These are phyloP conservation scores for Macropus fuliginosus DNA, from an alignment of 2,797 vertebrate species.

Conservation along the genomic window DNA sequence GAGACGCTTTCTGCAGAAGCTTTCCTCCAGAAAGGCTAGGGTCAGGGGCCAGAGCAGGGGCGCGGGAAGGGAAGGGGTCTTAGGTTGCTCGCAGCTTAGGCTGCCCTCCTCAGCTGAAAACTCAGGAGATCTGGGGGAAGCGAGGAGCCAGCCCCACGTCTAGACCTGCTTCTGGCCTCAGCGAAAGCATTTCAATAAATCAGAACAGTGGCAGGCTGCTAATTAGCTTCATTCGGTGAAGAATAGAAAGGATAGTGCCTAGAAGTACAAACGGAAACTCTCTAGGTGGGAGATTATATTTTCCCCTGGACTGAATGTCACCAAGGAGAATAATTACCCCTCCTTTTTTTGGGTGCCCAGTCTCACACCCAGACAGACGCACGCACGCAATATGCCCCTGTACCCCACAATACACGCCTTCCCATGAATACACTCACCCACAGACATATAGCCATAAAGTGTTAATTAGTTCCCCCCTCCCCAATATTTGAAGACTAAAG, in stretches of 20 bases:
- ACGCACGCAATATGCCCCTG: conserved; percentile 2
- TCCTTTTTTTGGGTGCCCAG: neutral
- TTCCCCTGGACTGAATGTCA: neutral
- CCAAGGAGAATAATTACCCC: neutral
- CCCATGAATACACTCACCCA: neutral
- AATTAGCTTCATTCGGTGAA: conserved; percentile 72
- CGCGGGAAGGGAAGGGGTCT: neutral
- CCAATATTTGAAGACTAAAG: conserved; percentile 30
- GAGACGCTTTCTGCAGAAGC: neutral
- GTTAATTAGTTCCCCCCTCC: conserved; percentile 54
- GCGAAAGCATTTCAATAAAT: conserved; percentile 69
- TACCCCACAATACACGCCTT: conserved; percentile 67
- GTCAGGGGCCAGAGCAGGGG: neutral
- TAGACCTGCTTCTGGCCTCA: conserved; percentile 52
- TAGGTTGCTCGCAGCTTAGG: neutral
- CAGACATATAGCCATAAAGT: neutral
- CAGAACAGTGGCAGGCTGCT: conserved; percentile 77
- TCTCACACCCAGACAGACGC: neutral
- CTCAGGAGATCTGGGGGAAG: neutral
- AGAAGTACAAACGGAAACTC: conserved; percentile 23
- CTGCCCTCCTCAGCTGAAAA: neutral
- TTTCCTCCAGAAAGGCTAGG: neutral
- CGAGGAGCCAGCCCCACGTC: neutral
- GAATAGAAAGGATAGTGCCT: conserved; percentile 42
- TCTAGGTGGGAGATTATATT: conserved; percentile 64